Percentiles rank a stretch among this genome's conserved stretches.
Evolutionary conservation across 2,113 vertebrate genomes (phyloP).

Genomic region (Sorex fumeus): DNA sequence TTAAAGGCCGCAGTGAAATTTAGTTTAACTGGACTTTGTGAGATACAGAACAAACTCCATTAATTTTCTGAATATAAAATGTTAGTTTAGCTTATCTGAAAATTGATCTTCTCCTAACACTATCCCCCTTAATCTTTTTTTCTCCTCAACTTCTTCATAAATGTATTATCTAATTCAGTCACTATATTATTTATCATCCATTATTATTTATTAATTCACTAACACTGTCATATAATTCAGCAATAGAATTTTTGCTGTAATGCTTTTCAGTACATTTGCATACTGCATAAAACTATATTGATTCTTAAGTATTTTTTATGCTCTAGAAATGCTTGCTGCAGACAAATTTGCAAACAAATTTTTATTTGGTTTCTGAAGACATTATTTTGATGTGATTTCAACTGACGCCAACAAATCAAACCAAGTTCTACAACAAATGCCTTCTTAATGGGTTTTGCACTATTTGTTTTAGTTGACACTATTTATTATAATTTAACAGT

Average conservation of each 20-base stretch:
- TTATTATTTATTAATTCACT: constrained; percentile 84
- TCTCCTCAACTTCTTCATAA: constrained; percentile 67
- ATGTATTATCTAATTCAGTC: constrained; percentile 71
- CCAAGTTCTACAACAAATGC: constrained; percentile 88
- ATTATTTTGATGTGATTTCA: constrained; percentile 88
- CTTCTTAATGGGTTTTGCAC: constrained; percentile 86
- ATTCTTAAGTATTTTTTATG: constrained; percentile 80
- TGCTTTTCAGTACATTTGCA: constrained; percentile 74
- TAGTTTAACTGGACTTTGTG: constrained; percentile 74
- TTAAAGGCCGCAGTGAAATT: constrained; percentile 74
- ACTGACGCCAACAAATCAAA: constrained; percentile 90
- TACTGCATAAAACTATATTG: constrained; percentile 70
- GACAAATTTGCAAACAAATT: constrained; percentile 79
- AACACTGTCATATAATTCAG: constrained; percentile 78
- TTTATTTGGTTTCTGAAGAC: constrained; percentile 89
- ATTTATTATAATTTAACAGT: constrained; percentile 84
- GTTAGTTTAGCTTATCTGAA: constrained; percentile 84
- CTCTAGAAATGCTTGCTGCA: constrained; percentile 67
- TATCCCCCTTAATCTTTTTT: constrained; percentile 76
- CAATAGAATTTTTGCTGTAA: constrained; percentile 70
- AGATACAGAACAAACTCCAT: constrained; percentile 80
- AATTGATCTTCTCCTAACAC: constrained; percentile 81
- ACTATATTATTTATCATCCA: constrained; percentile 81
- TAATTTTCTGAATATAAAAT: constrained; percentile 85
- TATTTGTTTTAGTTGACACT: constrained; percentile 86